phyloP scores from a whole-genome alignment of 2,888 invertebrate genomes.

The Amphipoea lucens region DNA sequence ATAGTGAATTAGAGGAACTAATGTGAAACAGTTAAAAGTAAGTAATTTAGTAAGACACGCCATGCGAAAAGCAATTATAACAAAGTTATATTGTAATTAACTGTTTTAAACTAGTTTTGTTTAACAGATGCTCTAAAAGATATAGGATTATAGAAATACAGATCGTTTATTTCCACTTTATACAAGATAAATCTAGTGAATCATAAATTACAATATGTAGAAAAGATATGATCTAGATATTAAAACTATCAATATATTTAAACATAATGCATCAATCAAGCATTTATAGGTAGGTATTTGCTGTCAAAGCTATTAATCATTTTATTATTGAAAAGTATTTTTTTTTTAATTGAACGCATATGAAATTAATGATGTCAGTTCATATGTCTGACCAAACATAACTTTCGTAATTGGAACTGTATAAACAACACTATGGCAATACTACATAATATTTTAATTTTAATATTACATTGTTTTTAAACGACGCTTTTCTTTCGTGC shows the following conservation, averaged over 20 bases:
- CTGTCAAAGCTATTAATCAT: conserved; percentile 19
- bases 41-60: conserved; percentile 44
- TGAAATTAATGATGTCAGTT: conserved; percentile 17
- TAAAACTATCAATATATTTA: conserved; percentile 8
- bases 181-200: background rate
- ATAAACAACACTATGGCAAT: background rate
- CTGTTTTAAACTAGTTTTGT: background rate
- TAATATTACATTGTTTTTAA: background rate
- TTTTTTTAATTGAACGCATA: conserved; percentile 18
- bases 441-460: background rate
- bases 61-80: conserved; percentile 47
- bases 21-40: conserved; percentile 34
- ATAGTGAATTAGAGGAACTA: conserved; percentile 6
- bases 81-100: conserved; percentile 37
- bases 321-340: conserved; percentile 21
- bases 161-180: background rate
- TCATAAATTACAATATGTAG: background rate
- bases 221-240: conserved; percentile 12
- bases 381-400: conserved; percentile 1
- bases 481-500: background rate
- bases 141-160: background rate
- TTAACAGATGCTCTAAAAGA: background rate
- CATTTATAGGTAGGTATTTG: conserved; percentile 12
- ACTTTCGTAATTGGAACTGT: background rate
- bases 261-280: conserved; percentile 15